Base-by-base conservation (phyloP, 23 tunicate species). In the Ascidia mentula region DNA sequence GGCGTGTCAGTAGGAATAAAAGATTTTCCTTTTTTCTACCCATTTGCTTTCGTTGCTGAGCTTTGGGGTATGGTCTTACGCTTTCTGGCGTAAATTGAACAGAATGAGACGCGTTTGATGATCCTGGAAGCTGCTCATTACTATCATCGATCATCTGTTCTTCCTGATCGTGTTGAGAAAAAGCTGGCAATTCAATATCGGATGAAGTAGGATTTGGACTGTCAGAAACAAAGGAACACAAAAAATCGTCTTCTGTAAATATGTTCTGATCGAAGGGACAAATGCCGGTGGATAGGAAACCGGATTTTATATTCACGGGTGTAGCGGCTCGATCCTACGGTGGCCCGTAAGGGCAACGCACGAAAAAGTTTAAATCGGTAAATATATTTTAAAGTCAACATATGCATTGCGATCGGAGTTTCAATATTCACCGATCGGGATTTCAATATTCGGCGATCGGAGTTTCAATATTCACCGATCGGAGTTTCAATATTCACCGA, bases 271-370 rank as follows among this genome's bases (percentile, higher is more conserved):
- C 82, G n/a, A 53, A 78, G 13, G 82, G 82, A 59, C 30, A 78
- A n/a, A 78, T 78, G 40, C 82, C 72, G 39, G 72, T 78, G 37
- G 72, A 53, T 6, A 46, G 38, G 33, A 78, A 78, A 6, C 82
- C 82, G 8, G 37, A 30, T 24, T 78, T 78, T 9, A 78, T 78
- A 78, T 78, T 78, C 18, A 78, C 46, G 13, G 82, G 82, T 15
- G 82, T 78, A 12, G 82, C 82, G 46, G 40, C 38, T 78, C 82
- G 31, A 31, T 78, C 82, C 82, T 73, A 78, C 24, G 73, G 13
- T 78, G 53, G 72, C 24, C 6, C 6, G 72, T 38, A 53, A 6
- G n/a, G n/a, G n/a, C n/a, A n/a, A n/a, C n/a, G n/a, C n/a, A n/a
- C n/a, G n/a, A n/a, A n/a, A n/a, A n/a, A n/a, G n/a, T n/a, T n/a